phyloP scores from a whole-genome alignment of 2,888 invertebrate species.

The Kryphioiulus occultus region DNA sequence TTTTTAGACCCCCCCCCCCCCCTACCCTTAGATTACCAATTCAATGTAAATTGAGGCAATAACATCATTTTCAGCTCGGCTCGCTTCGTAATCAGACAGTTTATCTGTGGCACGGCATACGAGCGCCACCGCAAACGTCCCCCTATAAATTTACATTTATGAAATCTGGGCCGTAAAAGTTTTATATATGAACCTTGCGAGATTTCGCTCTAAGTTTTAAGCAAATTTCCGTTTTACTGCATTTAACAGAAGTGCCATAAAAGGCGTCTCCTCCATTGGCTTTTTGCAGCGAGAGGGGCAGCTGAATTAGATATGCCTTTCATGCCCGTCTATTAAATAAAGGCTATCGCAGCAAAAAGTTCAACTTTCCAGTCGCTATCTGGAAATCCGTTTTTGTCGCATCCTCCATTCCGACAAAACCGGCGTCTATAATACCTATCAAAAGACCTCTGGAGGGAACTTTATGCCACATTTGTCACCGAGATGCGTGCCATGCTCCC shows the following conservation, averaged over 20 bases:
- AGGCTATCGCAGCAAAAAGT: not conserved
- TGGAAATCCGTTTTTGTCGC: not conserved
- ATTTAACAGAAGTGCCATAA: conserved; percentile 39
- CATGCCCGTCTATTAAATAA: conserved; percentile 34
- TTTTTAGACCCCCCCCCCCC: not conserved
- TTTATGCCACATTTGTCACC: conserved; percentile 39
- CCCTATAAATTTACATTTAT: conserved; percentile 39
- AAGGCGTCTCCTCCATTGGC: not conserved
- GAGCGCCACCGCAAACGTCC: conserved; percentile 34
- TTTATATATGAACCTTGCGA: conserved; percentile 34
- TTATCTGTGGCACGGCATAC: conserved; percentile 40
- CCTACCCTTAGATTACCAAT: conserved; percentile 40
- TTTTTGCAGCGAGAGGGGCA: not conserved
- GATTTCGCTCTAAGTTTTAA: conserved; percentile 28
- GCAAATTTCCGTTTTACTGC: conserved; percentile 29
- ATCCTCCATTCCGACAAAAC: not conserved
- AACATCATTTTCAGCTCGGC: conserved; percentile 36
- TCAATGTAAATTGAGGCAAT: conserved; percentile 36
- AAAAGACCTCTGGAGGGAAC: conserved; percentile 37
- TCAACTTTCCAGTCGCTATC: conserved; percentile 33
- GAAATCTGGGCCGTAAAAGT: conserved; percentile 33
- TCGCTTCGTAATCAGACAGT: conserved; percentile 27
- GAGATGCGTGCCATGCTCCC: not conserved
- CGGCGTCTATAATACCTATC: conserved; percentile 12
- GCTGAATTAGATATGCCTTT: conserved; percentile 24